phyloP scores from a whole-genome alignment of 92 coral and sea anemone species.

The Heliopora coerulea region DNA sequence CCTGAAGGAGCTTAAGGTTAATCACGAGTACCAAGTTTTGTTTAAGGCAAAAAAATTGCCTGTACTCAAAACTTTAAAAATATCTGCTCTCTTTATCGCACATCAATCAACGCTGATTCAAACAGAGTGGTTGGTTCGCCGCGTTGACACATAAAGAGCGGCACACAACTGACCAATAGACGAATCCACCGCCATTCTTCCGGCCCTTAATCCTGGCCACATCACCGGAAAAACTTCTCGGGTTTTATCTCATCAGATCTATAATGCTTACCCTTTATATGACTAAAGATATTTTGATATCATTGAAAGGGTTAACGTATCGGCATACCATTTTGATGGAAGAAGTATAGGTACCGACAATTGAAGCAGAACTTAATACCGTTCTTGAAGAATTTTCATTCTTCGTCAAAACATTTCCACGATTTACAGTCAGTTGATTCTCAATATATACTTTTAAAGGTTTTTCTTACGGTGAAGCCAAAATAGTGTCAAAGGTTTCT shows the following conservation, averaged over 20 bases:
- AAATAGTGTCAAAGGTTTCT: too few relatives aligned
- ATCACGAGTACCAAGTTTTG: too few relatives aligned
- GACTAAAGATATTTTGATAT: not conserved
- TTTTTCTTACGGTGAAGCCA: too few relatives aligned
- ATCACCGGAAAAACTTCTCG: slow-evolving; percentile 1
- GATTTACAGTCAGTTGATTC: too few relatives aligned
- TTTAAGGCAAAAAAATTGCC: not conserved
- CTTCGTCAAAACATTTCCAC: too few relatives aligned
- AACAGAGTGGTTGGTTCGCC: slow-evolving; percentile 5
- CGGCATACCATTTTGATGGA: not conserved
- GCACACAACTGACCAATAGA: slow-evolving; percentile 19
- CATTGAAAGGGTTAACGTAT: not conserved
- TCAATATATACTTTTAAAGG: too few relatives aligned
- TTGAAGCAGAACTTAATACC: too few relatives aligned
- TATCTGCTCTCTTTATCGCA: not conserved
- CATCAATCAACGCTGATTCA: slow-evolving; percentile 19
- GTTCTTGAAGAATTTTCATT: too few relatives aligned
- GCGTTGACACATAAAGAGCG: slow-evolving; percentile 33
- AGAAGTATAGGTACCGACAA: not conserved
- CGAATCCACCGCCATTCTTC: slow-evolving; percentile 24
- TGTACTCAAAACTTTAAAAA: slow-evolving; percentile 6
- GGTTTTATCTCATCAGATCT: not conserved
- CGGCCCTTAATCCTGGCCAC: slow-evolving; percentile 31
- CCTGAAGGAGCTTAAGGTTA: not conserved
- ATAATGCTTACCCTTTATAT: not conserved